Evolutionary conservation across 2,888 invertebrate species (phyloP).

Genomic region (Endomychus coccineus): DNA sequence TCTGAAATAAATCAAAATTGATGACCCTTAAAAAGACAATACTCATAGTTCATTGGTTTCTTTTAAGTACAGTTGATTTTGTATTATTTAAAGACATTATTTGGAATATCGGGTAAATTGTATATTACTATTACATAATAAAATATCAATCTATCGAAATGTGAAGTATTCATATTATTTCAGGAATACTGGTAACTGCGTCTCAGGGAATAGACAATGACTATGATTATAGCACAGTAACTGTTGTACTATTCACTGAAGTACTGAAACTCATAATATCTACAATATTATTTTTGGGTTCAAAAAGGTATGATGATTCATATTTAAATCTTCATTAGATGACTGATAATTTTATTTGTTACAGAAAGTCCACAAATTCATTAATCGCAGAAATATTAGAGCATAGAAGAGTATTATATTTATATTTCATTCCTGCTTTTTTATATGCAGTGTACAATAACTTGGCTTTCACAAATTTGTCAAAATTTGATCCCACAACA

Average conservation of each 20-base stretch:
- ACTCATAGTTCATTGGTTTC: no score
- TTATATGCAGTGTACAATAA: conserved; percentile 94
- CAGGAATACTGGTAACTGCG: conserved; percentile 86
- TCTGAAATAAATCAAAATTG: no score
- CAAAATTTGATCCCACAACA: conserved; percentile 89
- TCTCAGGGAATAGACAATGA: conserved; percentile 74
- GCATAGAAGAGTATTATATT: conserved; percentile 58
- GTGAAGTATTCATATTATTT: no score
- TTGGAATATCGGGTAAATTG: no score
- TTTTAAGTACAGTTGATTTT: no score
- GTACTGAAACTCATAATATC: conserved; percentile 74
- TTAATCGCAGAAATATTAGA: conserved; percentile 51
- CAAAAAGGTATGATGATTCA: conserved; percentile 52
- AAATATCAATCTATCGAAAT: no score
- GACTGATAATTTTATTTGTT: conserved; percentile 43
- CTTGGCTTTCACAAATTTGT: conserved; percentile 82
- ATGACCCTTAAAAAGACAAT: no score
- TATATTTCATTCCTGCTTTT: conserved; percentile 86
- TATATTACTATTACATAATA: no score
- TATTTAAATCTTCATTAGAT: not conserved
- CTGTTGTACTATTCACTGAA: conserved; percentile 85
- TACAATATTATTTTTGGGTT: conserved; percentile 59
- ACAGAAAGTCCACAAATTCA: conserved; percentile 52
- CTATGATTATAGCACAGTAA: conserved; percentile 81
- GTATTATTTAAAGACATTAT: no score